phyloP scores from a whole-genome alignment of 64 coral and sea anemone genomes.

The Acropora tenuis region DNA sequence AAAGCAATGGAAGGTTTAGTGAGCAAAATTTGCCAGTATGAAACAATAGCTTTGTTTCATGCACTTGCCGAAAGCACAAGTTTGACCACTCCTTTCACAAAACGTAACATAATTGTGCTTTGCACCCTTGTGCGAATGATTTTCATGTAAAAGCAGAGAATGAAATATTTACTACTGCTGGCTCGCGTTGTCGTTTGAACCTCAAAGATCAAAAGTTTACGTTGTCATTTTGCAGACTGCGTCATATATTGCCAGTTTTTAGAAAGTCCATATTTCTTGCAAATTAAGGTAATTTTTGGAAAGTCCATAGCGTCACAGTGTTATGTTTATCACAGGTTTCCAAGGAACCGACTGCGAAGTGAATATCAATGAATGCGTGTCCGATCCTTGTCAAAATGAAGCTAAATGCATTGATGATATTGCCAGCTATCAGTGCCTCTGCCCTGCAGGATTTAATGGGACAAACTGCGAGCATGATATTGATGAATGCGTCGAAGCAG shows the following conservation, averaged over 20 bases:
- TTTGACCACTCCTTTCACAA: slow-evolving; percentile 1
- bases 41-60: not conserved
- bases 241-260: too few species aligned
- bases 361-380: slow-evolving; percentile 41
- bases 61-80: not conserved
- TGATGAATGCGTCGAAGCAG: slow-evolving; percentile 31
- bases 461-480: slow-evolving; percentile 63
- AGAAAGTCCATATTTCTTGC: not conserved
- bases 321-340: not conserved
- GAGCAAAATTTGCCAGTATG: too few species aligned
- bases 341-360: slow-evolving; percentile 38
- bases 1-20: not conserved
- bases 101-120: not conserved
- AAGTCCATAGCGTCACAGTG: not conserved
- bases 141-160: too few species aligned
- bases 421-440: slow-evolving; percentile 25
- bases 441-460: slow-evolving; percentile 52
- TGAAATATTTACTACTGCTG: too few species aligned
- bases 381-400: slow-evolving; percentile 45
- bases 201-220: too few species aligned
- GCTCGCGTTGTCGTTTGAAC: too few species aligned
- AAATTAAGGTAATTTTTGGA: not conserved
- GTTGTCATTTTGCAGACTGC: too few species aligned
- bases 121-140: not conserved
- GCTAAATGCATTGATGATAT: slow-evolving; percentile 37